A percentile compares a stretch with the other conserved stretches of the same genome.
These are phyloP conservation scores for Drosophila mayaguana DNA, from an alignment of 2,888 invertebrate species.

Conservation along the genomic window DNA sequence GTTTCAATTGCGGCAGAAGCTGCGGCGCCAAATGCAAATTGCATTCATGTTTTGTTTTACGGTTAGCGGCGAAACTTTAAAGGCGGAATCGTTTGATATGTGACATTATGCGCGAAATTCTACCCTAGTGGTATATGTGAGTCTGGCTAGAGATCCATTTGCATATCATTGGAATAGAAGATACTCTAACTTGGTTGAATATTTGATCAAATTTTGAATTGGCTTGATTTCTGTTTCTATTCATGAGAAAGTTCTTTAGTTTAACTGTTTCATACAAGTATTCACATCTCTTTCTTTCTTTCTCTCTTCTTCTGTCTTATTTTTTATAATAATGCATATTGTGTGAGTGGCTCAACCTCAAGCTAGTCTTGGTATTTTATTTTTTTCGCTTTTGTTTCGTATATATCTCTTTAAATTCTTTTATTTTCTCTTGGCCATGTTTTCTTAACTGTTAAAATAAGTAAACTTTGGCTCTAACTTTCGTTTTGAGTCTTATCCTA, in stretches of 20 bases:
- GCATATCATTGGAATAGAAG: slow-evolving; percentile 24
- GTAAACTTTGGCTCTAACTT: not conserved
- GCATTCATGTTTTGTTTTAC: slow-evolving; percentile 39
- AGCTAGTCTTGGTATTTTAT: too few relatives aligned
- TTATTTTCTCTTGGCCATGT: too few relatives aligned
- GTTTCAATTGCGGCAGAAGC: slow-evolving; percentile 62
- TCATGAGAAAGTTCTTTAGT: too few relatives aligned
- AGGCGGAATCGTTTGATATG: slow-evolving; percentile 70
- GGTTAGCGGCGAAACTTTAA: slow-evolving; percentile 70
- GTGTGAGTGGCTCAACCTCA: too few relatives aligned
- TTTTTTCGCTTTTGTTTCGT: too few relatives aligned
- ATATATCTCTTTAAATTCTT: too few relatives aligned
- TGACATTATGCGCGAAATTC: slow-evolving; percentile 60
- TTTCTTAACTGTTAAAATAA: too few relatives aligned
- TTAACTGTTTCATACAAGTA: too few relatives aligned
- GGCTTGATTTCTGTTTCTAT: not conserved
- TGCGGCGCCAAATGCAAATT: slow-evolving; percentile 73
- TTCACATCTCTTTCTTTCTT: too few relatives aligned
- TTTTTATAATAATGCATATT: too few relatives aligned
- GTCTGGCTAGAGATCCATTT: slow-evolving; percentile 34
- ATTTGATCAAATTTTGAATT: not conserved
- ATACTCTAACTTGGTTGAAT: not conserved
- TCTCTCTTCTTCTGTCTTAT: too few relatives aligned
- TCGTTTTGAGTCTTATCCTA: not conserved
- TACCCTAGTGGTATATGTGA: slow-evolving; percentile 27